These are phyloP conservation scores for Oryzaephilus surinamensis DNA, from an alignment of 1,140 invertebrate genomes.

Conservation along the genomic window DNA sequence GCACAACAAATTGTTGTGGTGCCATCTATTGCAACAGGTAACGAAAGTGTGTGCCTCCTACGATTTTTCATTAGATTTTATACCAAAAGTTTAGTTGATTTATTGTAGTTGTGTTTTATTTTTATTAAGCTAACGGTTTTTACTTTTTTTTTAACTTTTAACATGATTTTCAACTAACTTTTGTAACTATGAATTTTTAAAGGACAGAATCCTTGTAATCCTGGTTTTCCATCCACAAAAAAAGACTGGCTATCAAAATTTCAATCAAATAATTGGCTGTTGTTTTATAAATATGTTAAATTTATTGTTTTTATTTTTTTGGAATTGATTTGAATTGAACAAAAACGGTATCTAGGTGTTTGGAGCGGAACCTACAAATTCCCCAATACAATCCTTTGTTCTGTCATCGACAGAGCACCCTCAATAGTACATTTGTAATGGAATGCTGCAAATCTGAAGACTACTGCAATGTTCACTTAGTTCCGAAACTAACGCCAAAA, in stretches of 20 bases:
- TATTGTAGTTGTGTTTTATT: conserved; percentile 6
- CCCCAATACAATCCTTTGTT: conserved; percentile 36
- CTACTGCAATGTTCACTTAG: conserved; percentile 44
- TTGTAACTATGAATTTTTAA: conserved; percentile 5
- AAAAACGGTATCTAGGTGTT: conserved; percentile 32
- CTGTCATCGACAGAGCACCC: conserved; percentile 31
- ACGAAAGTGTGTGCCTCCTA: conserved; percentile 21
- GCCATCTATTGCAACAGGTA: conserved; percentile 17
- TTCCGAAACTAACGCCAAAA: conserved; percentile 38
- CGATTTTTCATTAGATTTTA: conserved; percentile 2
- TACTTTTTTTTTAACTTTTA: conserved; percentile 6
- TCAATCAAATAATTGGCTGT: conserved; percentile 9
- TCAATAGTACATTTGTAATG: conserved; percentile 47
- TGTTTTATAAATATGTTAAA: neutral
- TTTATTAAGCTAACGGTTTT: too few relatives aligned
- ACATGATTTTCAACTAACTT: conserved; percentile 2
- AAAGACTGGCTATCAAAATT: conserved; percentile 10
- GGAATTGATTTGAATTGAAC: conserved; percentile 1
- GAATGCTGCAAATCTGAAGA: conserved; percentile 52
- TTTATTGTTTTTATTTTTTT: too few relatives aligned
- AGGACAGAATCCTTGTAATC: neutral
- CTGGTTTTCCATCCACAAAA: neutral
- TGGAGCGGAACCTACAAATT: conserved; percentile 30
- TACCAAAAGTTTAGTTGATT: neutral
- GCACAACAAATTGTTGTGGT: conserved; percentile 23